phyloP scores from a whole-genome alignment of 2,113 vertebrate species.

The Chaetodon auriga region DNA sequence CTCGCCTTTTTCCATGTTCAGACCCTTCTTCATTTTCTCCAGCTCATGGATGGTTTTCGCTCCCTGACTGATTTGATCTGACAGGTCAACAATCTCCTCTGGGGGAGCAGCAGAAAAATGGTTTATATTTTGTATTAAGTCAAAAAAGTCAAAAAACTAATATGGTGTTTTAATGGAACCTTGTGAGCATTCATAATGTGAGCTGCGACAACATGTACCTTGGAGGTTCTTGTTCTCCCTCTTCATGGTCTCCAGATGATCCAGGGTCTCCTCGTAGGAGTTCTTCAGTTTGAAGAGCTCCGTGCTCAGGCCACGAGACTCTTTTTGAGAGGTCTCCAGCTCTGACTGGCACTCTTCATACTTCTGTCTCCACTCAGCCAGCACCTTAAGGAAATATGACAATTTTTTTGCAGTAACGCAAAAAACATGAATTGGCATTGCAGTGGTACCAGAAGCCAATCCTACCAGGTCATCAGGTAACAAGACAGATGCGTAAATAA shows the following conservation, averaged over 20 bases:
- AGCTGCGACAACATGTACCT: conserved; percentile 79
- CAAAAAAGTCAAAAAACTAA: background rate
- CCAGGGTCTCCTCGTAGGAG: conserved; percentile 91
- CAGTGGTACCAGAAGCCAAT: background rate
- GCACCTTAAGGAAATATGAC: conserved; percentile 62
- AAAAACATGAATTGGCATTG: background rate
- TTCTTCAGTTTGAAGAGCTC: conserved; percentile 96
- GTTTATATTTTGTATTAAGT: background rate
- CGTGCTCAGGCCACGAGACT: conserved; percentile 90
- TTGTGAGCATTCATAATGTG: background rate
- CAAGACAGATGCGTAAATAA: background rate
- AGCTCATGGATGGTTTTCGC: conserved; percentile 93
- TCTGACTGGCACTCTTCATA: conserved; percentile 92
- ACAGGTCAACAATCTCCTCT: conserved; percentile 95
- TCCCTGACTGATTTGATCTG: conserved; percentile 91
- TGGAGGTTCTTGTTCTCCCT: conserved; percentile 97
- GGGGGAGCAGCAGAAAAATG: conserved; percentile 13
- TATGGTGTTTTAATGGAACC: background rate
- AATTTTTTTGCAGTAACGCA: background rate
- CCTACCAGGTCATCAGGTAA: background rate
- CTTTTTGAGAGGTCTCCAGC: conserved; percentile 91
- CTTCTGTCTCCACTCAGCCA: conserved; percentile 92
- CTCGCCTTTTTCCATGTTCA: conserved; percentile 92
- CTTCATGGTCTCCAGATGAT: conserved; percentile 92
- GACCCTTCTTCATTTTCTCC: conserved; percentile 93